phyloP scores from a whole-genome alignment of 1,140 invertebrate genomes.

The Pogonomyrmex barbatus region DNA sequence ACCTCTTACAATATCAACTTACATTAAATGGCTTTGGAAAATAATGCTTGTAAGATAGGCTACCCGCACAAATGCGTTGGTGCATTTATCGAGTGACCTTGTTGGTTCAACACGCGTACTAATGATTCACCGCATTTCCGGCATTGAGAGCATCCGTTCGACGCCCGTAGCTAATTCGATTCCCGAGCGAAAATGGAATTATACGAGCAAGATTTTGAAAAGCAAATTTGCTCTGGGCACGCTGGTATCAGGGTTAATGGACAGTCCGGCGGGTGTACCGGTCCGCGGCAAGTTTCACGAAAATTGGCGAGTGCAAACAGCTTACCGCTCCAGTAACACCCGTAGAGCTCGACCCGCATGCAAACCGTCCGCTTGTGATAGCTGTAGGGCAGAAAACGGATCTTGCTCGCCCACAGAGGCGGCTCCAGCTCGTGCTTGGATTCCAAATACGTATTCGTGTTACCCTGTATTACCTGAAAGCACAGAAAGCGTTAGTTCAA shows the following conservation, averaged over 20 bases:
- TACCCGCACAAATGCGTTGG: neutral
- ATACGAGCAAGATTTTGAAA: constrained; percentile 74
- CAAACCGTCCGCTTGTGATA: constrained; percentile 91
- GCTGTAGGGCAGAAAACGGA: constrained; percentile 92
- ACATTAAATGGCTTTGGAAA: too few relatives aligned
- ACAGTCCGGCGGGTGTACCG: constrained; percentile 72
- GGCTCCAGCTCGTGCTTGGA: constrained; percentile 91
- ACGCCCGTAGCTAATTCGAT: constrained; percentile 59
- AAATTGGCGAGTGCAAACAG: constrained; percentile 77
- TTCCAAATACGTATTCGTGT: constrained; percentile 95
- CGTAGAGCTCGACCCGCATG: constrained; percentile 92
- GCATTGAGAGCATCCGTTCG: constrained; percentile 42
- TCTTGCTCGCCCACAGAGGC: constrained; percentile 90
- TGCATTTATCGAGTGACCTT: neutral
- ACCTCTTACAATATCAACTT: too few relatives aligned
- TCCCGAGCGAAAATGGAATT: constrained; percentile 68
- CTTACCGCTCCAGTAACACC: constrained; percentile 90
- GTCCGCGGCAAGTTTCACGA: constrained; percentile 73
- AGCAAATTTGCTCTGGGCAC: constrained; percentile 70
- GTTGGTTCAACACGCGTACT: constrained; percentile 17
- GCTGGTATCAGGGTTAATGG: constrained; percentile 72
- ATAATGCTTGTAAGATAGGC: neutral
- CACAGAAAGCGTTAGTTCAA: constrained; percentile 65
- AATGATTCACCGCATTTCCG: constrained; percentile 50
- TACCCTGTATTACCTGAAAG: constrained; percentile 94